A percentile compares a stretch with the other conserved stretches of the same genome.
These are phyloP conservation scores for Campylorhamphus procurvoides DNA, from an alignment of 2,113 vertebrate genomes.

Conservation along the genomic window DNA sequence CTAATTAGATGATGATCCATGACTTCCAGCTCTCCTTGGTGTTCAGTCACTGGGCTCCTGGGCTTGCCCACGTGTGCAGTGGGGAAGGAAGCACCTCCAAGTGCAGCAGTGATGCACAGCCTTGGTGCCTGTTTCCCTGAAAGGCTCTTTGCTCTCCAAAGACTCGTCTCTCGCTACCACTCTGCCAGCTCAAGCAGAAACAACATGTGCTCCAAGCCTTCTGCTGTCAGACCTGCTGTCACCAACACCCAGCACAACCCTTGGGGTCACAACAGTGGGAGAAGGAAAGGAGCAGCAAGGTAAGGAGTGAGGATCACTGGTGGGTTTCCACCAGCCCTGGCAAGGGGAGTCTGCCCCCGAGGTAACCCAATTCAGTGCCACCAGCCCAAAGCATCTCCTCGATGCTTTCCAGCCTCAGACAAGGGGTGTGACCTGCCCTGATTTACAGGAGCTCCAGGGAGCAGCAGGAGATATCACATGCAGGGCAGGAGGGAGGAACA, in stretches of 20 bases:
- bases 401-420: not conserved
- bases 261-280: not conserved
- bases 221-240: not conserved
- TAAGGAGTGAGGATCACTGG: not conserved
- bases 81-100: not conserved
- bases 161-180: rapidly evolving
- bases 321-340: not conserved
- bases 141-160: not conserved
- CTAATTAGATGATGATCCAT: constrained; percentile 46
- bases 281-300: not conserved
- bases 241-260: not conserved
- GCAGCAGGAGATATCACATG: not conserved
- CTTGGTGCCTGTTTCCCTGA: not conserved
- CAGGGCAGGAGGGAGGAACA: not conserved
- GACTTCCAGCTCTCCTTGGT: not conserved
- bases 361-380: not conserved
- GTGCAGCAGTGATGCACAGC: not conserved
- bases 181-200: not conserved
- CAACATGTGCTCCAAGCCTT: not conserved
- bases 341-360: not conserved
- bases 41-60: not conserved
- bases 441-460: not conserved
- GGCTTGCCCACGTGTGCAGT: not conserved
- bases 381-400: rapidly evolving
- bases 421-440: rapidly evolving